These are phyloP conservation scores for Drosophila nikananu DNA, from an alignment of 1,140 invertebrate genomes.

Conservation along the genomic window DNA sequence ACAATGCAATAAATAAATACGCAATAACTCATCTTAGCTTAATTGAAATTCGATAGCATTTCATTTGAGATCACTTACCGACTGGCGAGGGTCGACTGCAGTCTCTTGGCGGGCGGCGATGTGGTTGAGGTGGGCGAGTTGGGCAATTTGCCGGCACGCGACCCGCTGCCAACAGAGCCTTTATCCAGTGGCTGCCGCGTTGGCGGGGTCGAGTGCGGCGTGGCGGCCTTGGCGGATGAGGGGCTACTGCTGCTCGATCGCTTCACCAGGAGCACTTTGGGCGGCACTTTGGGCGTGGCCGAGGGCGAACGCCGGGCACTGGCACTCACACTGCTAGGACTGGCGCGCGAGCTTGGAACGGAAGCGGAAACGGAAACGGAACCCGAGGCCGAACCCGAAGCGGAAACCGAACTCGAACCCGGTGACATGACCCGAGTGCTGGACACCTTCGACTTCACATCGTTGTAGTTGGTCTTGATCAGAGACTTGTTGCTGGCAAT, in stretches of 20 bases:
- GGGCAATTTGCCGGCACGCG: constrained; percentile 30
- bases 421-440: constrained; percentile 70
- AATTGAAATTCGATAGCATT: constrained; percentile 2
- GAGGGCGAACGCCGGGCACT: constrained; percentile 64
- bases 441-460: constrained; percentile 92
- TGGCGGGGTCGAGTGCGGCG: constrained; percentile 52
- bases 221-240: constrained; percentile 11
- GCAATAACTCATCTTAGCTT: background rate
- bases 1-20: background rate
- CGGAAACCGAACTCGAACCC: constrained; percentile 20
- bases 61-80: constrained; percentile 58
- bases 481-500: constrained; percentile 90
- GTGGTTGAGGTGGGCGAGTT: constrained; percentile 66
- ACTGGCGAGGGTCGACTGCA: constrained; percentile 56
- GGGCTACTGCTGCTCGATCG: constrained; percentile 42
- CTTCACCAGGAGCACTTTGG: constrained; percentile 42
- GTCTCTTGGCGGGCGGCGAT: constrained; percentile 59
- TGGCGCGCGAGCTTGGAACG: constrained; percentile 27
- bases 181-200: constrained; percentile 80
- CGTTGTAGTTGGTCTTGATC: constrained; percentile 90
- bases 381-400: constrained; percentile 19
- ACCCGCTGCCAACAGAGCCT: constrained; percentile 69
- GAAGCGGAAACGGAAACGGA: constrained; percentile 11
- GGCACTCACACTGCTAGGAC: constrained; percentile 59
- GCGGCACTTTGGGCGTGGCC: constrained; percentile 44